phyloP scores from a whole-genome alignment of 2,113 vertebrate species.

The Melanocharis versteri region DNA sequence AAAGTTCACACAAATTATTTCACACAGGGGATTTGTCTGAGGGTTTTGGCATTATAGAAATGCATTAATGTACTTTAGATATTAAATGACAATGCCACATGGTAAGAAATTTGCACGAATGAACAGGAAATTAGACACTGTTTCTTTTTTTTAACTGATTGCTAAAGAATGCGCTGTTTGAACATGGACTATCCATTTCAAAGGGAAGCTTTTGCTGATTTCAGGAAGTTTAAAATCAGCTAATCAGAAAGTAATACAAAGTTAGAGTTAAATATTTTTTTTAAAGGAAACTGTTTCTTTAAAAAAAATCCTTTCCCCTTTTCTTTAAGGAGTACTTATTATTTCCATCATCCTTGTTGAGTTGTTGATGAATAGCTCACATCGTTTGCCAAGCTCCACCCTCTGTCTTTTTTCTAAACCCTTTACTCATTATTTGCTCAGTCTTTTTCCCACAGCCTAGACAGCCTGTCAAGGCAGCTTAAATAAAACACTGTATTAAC shows the following conservation, averaged over 20 bases:
- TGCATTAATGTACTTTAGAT: slow-evolving; percentile 68
- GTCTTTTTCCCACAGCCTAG: slow-evolving; percentile 86
- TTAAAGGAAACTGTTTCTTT: slow-evolving; percentile 67
- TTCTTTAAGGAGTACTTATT: slow-evolving; percentile 73
- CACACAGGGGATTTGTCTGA: slow-evolving; percentile 69
- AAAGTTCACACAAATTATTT: slow-evolving; percentile 75
- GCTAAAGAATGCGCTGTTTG: slow-evolving; percentile 60
- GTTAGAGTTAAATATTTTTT: slow-evolving; percentile 67
- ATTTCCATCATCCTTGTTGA: slow-evolving; percentile 77
- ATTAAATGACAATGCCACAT: slow-evolving; percentile 76
- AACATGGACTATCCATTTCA: slow-evolving; percentile 70
- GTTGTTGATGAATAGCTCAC: slow-evolving; percentile 78
- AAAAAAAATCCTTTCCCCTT: slow-evolving; percentile 62
- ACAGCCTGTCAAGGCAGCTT: slow-evolving; percentile 87
- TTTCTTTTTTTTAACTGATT: slow-evolving; percentile 66
- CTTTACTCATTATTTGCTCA: slow-evolving; percentile 82
- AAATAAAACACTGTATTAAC: slow-evolving; percentile 92
- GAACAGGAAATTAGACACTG: slow-evolving; percentile 74
- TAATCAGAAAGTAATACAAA: slow-evolving; percentile 63
- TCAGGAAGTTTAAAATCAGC: slow-evolving; percentile 73
- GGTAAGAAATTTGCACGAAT: slow-evolving; percentile 68
- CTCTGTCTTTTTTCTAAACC: slow-evolving; percentile 74
- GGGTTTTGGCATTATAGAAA: slow-evolving; percentile 60
- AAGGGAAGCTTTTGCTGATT: slow-evolving; percentile 54
- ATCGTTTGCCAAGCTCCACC: slow-evolving; percentile 79